Evolutionary conservation across 2,113 vertebrate species (phyloP).

Genomic region (Tyrannus savana): DNA sequence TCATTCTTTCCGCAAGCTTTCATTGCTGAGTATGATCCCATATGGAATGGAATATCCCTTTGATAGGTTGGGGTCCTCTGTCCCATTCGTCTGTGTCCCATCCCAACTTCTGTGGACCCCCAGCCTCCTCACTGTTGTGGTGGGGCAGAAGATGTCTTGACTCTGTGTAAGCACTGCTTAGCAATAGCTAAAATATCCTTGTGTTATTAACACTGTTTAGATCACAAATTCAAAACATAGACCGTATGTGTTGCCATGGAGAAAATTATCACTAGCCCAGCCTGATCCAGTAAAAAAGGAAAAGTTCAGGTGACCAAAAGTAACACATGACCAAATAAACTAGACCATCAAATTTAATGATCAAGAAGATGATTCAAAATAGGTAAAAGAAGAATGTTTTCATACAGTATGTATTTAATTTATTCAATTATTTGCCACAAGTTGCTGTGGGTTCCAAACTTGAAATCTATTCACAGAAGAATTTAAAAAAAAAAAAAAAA

Average conservation of each 20-base stretch:
- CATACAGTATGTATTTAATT: not conserved
- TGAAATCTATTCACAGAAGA: not conserved
- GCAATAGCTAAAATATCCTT: not conserved
- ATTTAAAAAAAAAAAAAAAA: not conserved
- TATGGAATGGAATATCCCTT: not conserved
- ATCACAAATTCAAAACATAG: not conserved
- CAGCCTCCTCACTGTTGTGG: not conserved
- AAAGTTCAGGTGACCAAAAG: not conserved
- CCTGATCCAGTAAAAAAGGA: not conserved
- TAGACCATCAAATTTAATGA: not conserved
- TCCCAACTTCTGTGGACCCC: not conserved
- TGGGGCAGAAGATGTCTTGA: not conserved
- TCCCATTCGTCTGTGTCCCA: accelerated
- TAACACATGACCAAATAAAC: not conserved
- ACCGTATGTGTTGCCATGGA: not conserved
- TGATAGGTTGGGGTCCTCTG: not conserved
- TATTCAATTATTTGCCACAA: not conserved
- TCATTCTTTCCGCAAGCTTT: not conserved
- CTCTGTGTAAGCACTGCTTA: not conserved
- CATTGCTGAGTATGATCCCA: not conserved
- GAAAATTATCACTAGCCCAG: not conserved
- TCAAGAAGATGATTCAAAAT: not conserved
- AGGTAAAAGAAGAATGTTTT: not conserved
- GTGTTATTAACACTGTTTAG: not conserved
- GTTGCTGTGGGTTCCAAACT: not conserved